Conservation (phyloP, 2,113 vertebrate species). For the Salvelinus namaycush region DNA sequence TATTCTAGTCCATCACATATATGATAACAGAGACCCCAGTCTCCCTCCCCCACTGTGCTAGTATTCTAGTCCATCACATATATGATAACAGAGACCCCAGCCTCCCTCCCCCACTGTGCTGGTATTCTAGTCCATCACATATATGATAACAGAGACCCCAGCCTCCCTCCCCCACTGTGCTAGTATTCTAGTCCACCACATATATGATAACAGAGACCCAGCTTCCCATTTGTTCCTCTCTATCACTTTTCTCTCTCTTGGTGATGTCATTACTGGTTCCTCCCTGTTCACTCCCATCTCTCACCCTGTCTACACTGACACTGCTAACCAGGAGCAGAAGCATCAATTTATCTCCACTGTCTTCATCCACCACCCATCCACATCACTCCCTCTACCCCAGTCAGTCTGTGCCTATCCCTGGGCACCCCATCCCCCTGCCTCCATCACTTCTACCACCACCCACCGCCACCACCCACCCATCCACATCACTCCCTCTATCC, state of each 20-base stretch:
- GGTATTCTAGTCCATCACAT: too few relatives aligned
- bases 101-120: too few relatives aligned
- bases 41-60: too few relatives aligned
- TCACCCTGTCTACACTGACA: background rate
- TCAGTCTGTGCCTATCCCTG: background rate
- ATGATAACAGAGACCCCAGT: too few relatives aligned
- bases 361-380: background rate
- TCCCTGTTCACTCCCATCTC: background rate
- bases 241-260: background rate
- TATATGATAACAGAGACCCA: too few relatives aligned
- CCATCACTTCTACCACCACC: background rate
- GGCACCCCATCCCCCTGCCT: too few relatives aligned
- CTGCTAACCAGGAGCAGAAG: background rate
- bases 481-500: background rate
- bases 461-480: background rate
- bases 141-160: too few relatives aligned
- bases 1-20: too few relatives aligned
- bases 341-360: background rate
- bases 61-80: too few relatives aligned
- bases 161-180: too few relatives aligned
- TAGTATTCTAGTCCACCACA: too few relatives aligned
- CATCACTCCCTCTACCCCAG: background rate
- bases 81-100: too few relatives aligned
- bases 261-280: background rate
- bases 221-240: background rate